Evolutionary conservation across 2,113 vertebrate genomes (phyloP).

Genomic region (Macrotis lagotis): DNA sequence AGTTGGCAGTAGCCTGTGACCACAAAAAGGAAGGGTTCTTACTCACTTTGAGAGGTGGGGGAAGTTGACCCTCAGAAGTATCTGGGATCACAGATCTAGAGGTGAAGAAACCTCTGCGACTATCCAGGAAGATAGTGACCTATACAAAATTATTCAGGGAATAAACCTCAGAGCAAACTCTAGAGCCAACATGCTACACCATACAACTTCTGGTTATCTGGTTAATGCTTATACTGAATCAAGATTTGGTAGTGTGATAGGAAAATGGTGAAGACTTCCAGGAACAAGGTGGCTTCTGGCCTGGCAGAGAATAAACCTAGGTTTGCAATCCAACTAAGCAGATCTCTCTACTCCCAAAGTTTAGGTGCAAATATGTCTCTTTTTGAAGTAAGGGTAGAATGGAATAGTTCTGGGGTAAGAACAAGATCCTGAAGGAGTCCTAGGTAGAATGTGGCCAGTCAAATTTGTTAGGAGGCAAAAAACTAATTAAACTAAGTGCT

Average conservation of each 20-base stretch:
- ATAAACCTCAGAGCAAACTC: not conserved
- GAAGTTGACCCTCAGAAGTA: not conserved
- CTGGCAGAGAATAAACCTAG: not conserved
- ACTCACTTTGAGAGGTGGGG: not conserved
- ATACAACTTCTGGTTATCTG: not conserved
- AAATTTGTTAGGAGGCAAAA: not conserved
- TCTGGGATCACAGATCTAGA: not conserved
- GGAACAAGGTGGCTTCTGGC: too few relatives aligned
- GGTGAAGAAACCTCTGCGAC: not conserved
- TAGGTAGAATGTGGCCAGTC: not conserved
- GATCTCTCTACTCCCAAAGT: not conserved
- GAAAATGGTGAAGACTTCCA: too few relatives aligned
- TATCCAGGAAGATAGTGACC: not conserved
- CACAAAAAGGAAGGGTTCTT: not conserved
- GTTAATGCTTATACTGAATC: too few relatives aligned
- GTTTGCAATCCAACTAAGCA: not conserved
- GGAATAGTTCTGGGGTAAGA: not conserved
- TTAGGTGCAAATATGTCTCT: not conserved
- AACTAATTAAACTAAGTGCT: not conserved
- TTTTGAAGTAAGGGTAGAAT: not conserved
- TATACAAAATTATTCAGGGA: not conserved
- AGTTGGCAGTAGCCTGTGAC: not conserved
- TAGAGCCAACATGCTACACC: not conserved
- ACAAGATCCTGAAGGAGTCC: not conserved
- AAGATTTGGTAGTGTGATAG: too few relatives aligned